phyloP scores from a whole-genome alignment of 2,113 vertebrate genomes.

The Chaetops frenatus region DNA sequence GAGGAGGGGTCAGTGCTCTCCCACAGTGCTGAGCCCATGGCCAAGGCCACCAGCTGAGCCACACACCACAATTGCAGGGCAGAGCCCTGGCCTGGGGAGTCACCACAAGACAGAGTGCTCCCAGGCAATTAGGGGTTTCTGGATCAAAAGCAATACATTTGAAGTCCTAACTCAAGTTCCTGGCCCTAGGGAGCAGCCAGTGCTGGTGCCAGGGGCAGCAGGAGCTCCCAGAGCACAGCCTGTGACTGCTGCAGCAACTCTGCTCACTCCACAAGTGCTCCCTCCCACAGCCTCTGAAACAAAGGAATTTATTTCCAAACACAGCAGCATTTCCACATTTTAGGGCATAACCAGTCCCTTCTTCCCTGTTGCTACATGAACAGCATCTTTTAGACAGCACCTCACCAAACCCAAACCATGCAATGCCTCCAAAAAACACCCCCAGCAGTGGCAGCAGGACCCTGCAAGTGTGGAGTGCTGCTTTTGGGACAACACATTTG shows the following conservation, averaged over 20 bases:
- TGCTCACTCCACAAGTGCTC: not conserved
- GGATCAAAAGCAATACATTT: not conserved
- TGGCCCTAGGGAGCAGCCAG: not conserved
- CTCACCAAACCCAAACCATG: not conserved
- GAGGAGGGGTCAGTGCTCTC: not conserved
- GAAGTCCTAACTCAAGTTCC: not conserved
- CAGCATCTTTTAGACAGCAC: not conserved
- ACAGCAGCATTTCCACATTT: not conserved
- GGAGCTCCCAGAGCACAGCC: not conserved
- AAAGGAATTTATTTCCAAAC: not conserved
- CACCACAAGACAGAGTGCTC: not conserved
- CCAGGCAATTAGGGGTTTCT: not conserved
- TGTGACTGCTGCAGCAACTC: not conserved
- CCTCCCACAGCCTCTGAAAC: not conserved
- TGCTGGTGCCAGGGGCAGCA: rapidly evolving
- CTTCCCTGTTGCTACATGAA: not conserved
- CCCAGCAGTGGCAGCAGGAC: not conserved
- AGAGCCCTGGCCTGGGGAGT: not conserved
- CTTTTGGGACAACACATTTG: rapidly evolving
- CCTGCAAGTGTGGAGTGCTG: not conserved
- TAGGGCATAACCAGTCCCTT: not conserved
- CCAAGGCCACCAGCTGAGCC: slow-evolving; percentile 2
- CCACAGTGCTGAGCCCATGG: not conserved
- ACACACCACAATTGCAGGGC: not conserved
- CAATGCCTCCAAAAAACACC: rapidly evolving